Base-by-base conservation (phyloP, 2,797 vertebrate genomes). In the Hapalemur alaotrensis region DNA sequence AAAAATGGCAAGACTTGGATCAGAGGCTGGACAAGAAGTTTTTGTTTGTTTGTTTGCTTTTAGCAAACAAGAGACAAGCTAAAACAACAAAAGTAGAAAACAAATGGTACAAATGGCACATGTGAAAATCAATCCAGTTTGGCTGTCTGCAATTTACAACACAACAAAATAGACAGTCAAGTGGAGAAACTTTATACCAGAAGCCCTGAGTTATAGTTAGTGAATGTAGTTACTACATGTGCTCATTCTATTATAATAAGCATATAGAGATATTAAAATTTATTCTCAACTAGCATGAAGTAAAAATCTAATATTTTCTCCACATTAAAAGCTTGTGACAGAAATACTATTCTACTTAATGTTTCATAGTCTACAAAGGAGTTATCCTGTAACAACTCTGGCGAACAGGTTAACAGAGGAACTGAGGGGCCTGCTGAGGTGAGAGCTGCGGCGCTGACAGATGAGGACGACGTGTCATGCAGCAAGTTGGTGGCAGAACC, bases 21-120 rank as follows among this genome's bases (percentile, higher is more conserved):
- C 41, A 75, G 92, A 88, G 72, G 79, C 59, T 83, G 17, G 46
- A 13, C 6, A 63, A 41, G 63, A 76, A 89, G 52, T 92, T 80
- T 73, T 78, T 41, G 15, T 73, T 50, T 88, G 18, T 52, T 52
- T 59, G 23, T 83, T 94, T 35, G 22, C 54, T 89, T 95, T 79
- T 30, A 83, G n/a, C 46, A 92, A 84, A 93, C 41, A 70, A 50
- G 15, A 91, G 75, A 48, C 9, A 46, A 82, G 32, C 30, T 65
- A 80, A 46, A 82, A 93, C n/a, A 95, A 89, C 69, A 13, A 86
- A 91, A 81, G 32, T 35, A 70, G 38, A 67, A 88, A 96, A 88
- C 48, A 89, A 92, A 73, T 72, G n/a, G 38, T 67, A 23, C 22
- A 8, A 54, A 54, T 54, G 54, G 54, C 23, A 57, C 46, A 41